phyloP scores from a whole-genome alignment of 2,888 invertebrate genomes.

The Cryptocephalus primarius region DNA sequence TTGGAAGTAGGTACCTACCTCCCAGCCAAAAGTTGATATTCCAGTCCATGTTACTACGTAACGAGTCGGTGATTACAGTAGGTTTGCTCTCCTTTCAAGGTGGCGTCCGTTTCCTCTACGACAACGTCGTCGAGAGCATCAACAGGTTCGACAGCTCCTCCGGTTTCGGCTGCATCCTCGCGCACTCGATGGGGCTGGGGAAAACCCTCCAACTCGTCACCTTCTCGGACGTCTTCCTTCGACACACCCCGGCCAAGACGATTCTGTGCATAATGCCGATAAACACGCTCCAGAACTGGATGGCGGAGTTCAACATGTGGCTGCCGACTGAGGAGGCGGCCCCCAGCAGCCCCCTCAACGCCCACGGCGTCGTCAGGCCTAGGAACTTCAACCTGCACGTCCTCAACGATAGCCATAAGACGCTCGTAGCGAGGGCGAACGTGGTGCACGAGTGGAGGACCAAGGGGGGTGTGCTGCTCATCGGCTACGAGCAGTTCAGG shows the following conservation, averaged over 20 bases:
- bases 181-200: slow-evolving; percentile 99
- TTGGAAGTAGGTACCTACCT: too few species aligned
- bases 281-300: slow-evolving; percentile 97
- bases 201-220: slow-evolving; percentile 91
- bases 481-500: slow-evolving; percentile 95
- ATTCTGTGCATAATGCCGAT: slow-evolving; percentile 97
- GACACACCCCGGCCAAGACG: slow-evolving; percentile 78
- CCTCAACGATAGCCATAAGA: slow-evolving; percentile 90
- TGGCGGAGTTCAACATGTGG: slow-evolving; percentile 97
- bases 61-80: too few species aligned
- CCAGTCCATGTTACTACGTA: too few species aligned
- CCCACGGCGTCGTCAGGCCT: slow-evolving; percentile 58
- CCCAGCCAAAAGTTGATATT: too few species aligned
- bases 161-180: slow-evolving; percentile 89
- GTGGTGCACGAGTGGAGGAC: slow-evolving; percentile 79
- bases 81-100: too few species aligned
- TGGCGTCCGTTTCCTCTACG: slow-evolving; percentile 73
- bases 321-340: slow-evolving; percentile 56
- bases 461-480: slow-evolving; percentile 84
- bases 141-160: slow-evolving; percentile 75
- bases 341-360: slow-evolving; percentile 40
- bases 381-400: slow-evolving; percentile 82
- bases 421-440: slow-evolving; percentile 74
- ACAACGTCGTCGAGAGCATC: slow-evolving; percentile 92
- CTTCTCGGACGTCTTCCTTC: slow-evolving; percentile 90